Percentiles rank a stretch among this genome's conserved stretches.
Evolutionary conservation across 2,113 vertebrate species (phyloP).

Genomic region (Ammodytes marinus): DNA sequence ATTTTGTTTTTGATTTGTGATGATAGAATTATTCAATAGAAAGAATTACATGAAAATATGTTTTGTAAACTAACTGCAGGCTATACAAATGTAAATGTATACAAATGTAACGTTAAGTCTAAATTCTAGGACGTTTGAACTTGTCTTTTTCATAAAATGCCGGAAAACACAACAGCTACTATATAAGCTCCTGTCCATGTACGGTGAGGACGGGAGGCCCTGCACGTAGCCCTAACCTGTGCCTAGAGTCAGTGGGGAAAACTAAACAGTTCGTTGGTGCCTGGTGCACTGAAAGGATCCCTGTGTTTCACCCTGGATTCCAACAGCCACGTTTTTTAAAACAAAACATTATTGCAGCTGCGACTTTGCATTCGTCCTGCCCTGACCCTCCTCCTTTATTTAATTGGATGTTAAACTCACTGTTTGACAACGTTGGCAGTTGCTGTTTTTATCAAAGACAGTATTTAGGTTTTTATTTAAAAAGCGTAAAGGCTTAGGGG

Average conservation of each 20-base stretch:
- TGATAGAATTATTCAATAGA: too few relatives aligned
- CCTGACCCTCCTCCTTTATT: constrained; percentile 28
- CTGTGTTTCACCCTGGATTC: constrained; percentile 81
- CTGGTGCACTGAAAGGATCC: constrained; percentile 80
- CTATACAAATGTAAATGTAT: too few relatives aligned
- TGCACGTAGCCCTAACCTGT: constrained; percentile 26
- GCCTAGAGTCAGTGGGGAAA: constrained; percentile 62
- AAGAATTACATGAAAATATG: too few relatives aligned
- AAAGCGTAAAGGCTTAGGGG: neutral
- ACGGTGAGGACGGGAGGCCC: neutral
- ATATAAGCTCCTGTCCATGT: neutral
- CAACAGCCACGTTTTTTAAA: constrained; percentile 77
- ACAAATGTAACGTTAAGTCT: too few relatives aligned
- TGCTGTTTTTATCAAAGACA: constrained; percentile 15
- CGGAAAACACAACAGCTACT: constrained; percentile 3
- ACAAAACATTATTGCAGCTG: constrained; percentile 86
- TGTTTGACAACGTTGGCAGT: constrained; percentile 33
- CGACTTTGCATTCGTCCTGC: constrained; percentile 65
- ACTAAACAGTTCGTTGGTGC: constrained; percentile 72
- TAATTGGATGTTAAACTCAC: constrained; percentile 56
- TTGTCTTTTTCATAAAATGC: neutral
- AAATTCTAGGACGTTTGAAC: neutral
- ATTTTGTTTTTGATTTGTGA: too few relatives aligned
- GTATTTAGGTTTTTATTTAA: constrained; percentile 25
- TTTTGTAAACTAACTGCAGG: too few relatives aligned